phyloP scores from a whole-genome alignment of 1,140 invertebrate species.

The Holotrichia oblita region DNA sequence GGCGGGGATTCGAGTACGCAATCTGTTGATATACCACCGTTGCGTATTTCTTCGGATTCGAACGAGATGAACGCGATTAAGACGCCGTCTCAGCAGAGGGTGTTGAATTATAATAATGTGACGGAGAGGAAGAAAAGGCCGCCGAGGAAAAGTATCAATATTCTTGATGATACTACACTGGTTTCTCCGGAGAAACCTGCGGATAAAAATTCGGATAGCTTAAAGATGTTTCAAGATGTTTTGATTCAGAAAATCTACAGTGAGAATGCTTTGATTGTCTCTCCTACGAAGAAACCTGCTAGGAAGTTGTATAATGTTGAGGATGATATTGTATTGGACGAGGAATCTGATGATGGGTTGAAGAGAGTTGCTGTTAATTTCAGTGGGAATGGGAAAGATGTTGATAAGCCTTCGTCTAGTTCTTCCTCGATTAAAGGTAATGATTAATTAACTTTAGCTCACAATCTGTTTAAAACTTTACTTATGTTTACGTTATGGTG shows the following conservation, averaged over 20 bases:
- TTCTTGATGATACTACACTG: background rate
- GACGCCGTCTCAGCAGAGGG: background rate
- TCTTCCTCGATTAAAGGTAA: too few species aligned
- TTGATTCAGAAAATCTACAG: background rate
- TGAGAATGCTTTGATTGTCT: background rate
- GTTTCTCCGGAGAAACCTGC: background rate
- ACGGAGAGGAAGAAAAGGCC: slow-evolving; percentile 30
- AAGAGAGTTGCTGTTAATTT: background rate
- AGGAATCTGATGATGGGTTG: background rate
- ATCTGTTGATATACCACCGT: background rate
- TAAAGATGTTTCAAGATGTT: background rate
- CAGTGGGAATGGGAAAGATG: background rate
- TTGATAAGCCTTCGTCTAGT: too few species aligned
- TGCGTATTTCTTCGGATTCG: background rate
- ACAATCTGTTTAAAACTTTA: too few species aligned
- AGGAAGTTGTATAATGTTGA: background rate
- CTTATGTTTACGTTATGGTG: too few species aligned
- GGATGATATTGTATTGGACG: background rate
- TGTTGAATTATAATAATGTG: background rate
- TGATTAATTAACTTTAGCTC: too few species aligned
- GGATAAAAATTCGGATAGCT: background rate
- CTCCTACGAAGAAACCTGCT: background rate
- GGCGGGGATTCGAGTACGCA: background rate
- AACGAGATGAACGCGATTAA: background rate
- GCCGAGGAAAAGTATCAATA: background rate